phyloP scores from a whole-genome alignment of 1,140 invertebrate genomes.

The Pararge aegeria region DNA sequence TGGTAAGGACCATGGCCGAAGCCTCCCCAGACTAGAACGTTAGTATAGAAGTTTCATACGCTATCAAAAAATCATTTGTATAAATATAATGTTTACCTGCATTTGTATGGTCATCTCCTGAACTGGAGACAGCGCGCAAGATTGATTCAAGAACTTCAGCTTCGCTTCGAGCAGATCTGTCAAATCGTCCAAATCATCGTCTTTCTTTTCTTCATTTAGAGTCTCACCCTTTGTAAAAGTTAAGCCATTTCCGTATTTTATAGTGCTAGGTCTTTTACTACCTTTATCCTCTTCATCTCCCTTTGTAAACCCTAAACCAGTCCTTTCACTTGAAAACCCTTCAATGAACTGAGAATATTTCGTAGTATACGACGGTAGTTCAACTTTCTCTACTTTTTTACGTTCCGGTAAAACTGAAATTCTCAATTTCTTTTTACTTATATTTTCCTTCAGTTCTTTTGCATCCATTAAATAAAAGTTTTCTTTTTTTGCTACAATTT shows the following conservation, averaged over 20 bases:
- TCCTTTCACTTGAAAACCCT: constrained; percentile 62
- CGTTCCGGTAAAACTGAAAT: constrained; percentile 62
- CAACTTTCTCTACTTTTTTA: constrained; percentile 42
- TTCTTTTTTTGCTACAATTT: constrained; percentile 45
- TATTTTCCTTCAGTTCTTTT: constrained; percentile 42
- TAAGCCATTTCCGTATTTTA: constrained; percentile 64
- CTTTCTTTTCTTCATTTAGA: constrained; percentile 63
- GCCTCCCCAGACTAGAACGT: too few species aligned
- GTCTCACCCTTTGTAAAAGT: constrained; percentile 68
- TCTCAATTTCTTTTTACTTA: constrained; percentile 54
- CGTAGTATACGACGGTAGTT: constrained; percentile 60
- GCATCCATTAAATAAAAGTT: constrained; percentile 54
- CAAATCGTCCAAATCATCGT: constrained; percentile 57
- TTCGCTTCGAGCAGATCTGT: constrained; percentile 60
- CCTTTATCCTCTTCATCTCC: constrained; percentile 40
- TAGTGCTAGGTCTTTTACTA: constrained; percentile 47
- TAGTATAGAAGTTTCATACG: too few species aligned
- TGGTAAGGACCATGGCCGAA: too few species aligned
- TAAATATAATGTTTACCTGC: too few species aligned
- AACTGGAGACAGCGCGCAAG: constrained; percentile 48
- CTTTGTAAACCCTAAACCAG: constrained; percentile 64
- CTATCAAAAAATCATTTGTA: too few species aligned
- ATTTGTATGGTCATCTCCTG: constrained; percentile 70
- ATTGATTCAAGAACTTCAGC: constrained; percentile 60
- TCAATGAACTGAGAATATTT: constrained; percentile 69